Conservation (phyloP, 2,888 invertebrate species). For the Notocelia uddmanniana region DNA sequence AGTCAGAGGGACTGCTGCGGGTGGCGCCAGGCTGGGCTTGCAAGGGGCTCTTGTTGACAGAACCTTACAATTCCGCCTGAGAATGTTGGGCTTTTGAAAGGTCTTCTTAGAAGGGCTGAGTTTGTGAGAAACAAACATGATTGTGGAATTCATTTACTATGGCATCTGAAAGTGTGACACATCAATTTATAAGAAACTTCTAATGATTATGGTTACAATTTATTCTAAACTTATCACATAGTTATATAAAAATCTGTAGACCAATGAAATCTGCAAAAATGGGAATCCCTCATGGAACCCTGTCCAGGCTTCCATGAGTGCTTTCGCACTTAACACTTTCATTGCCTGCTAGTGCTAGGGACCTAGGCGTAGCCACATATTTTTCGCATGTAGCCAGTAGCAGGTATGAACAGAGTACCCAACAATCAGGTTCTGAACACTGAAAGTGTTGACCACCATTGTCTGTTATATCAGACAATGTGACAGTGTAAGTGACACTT, state of each 20-base stretch:
- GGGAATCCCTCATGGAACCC: not conserved
- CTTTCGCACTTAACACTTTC: too few species aligned
- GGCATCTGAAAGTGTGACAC: slow-evolving; percentile 28
- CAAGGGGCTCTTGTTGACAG: slow-evolving; percentile 8
- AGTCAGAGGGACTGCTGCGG: not conserved
- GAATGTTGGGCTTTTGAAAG: slow-evolving; percentile 78
- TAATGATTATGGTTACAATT: not conserved
- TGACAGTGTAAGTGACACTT: too few species aligned
- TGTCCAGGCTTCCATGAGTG: not conserved
- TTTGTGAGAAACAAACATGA: slow-evolving; percentile 73
- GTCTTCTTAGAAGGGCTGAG: slow-evolving; percentile 65
- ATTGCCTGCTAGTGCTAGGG: too few species aligned
- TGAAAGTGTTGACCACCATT: too few species aligned
- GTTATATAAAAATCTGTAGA: not conserved
- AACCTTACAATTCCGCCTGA: slow-evolving; percentile 67
- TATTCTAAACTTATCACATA: not conserved
- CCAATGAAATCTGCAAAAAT: not conserved
- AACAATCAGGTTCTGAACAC: too few species aligned
- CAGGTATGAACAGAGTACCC: too few species aligned
- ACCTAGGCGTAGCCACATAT: too few species aligned
- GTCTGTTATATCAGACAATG: too few species aligned
- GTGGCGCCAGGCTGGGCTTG: slow-evolving; percentile 1
- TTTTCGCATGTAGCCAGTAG: too few species aligned
- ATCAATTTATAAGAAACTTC: not conserved
- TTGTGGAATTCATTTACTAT: slow-evolving; percentile 48